Conservation (phyloP, 2,113 vertebrate species). For the Paramormyrops kingsleyae region DNA sequence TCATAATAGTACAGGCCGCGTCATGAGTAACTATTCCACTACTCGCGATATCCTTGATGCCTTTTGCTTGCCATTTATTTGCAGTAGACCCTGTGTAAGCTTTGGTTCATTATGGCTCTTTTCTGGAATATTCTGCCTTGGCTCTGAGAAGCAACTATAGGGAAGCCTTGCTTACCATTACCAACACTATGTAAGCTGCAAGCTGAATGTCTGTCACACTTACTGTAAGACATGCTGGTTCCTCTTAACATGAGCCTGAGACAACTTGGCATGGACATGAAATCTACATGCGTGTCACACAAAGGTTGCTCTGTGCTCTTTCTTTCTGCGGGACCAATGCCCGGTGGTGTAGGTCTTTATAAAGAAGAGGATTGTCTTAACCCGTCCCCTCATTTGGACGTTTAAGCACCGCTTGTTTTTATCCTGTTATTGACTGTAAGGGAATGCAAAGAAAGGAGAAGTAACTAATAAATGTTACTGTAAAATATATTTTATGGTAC, state of each 20-base stretch:
- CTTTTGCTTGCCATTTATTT: background rate
- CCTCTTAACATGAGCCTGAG: background rate
- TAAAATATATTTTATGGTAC: background rate
- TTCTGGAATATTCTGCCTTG: background rate
- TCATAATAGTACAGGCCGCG: background rate
- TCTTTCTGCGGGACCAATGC: background rate
- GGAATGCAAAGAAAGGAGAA: constrained; percentile 1
- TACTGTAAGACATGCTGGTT: background rate
- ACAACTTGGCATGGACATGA: background rate
- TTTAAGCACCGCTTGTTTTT: background rate
- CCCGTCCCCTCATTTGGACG: background rate
- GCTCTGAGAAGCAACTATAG: background rate
- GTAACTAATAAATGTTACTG: background rate
- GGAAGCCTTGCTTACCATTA: background rate
- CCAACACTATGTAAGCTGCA: background rate
- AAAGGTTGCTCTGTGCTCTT: background rate
- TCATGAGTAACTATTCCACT: background rate
- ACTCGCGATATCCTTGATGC: background rate
- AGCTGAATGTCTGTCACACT: background rate
- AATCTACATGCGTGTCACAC: background rate
- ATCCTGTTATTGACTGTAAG: background rate
- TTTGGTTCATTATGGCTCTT: background rate
- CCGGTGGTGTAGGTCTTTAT: background rate
- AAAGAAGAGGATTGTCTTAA: background rate
- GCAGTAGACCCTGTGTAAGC: background rate